Percentiles rank a stretch among this genome's conserved stretches.
These are phyloP conservation scores for Noctua pronuba DNA, from an alignment of 2,888 invertebrate genomes.

Conservation along the genomic window DNA sequence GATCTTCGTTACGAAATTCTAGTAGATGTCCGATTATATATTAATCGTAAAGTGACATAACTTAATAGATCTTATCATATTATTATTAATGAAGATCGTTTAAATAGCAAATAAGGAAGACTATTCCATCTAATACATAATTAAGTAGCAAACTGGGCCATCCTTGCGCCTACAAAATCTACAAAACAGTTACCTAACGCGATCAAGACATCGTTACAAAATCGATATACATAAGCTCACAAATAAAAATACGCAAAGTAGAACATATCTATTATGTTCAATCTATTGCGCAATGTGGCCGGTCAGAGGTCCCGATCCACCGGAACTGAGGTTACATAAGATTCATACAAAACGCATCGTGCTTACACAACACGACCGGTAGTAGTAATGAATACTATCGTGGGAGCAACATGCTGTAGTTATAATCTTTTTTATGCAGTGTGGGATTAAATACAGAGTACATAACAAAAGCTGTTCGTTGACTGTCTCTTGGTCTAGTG, in stretches of 20 bases:
- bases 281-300: conserved; percentile 51
- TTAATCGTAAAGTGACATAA: background rate
- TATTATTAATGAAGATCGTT: no score
- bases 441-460: conserved; percentile 19
- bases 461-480: background rate
- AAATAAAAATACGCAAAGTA: conserved; percentile 40
- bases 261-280: conserved; percentile 49
- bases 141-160: background rate
- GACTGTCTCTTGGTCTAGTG: background rate
- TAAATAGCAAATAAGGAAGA: conserved; percentile 7
- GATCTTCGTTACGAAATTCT: background rate
- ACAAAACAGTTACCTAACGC: conserved; percentile 34
- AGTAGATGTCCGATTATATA: background rate
- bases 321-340: conserved; percentile 58
- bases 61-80: background rate
- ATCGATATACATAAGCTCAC: conserved; percentile 20
- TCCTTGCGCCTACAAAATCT: conserved; percentile 4
- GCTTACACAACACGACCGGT: conserved; percentile 52
- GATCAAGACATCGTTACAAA: conserved; percentile 32
- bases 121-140: background rate
- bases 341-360: conserved; percentile 35
- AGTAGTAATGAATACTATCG: conserved; percentile 43
- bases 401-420: conserved; percentile 44
- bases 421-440: conserved; percentile 18
- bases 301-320: conserved; percentile 53